Conservation (phyloP, 2,797 vertebrate species). For the Mormyrus hasselquistii region DNA sequence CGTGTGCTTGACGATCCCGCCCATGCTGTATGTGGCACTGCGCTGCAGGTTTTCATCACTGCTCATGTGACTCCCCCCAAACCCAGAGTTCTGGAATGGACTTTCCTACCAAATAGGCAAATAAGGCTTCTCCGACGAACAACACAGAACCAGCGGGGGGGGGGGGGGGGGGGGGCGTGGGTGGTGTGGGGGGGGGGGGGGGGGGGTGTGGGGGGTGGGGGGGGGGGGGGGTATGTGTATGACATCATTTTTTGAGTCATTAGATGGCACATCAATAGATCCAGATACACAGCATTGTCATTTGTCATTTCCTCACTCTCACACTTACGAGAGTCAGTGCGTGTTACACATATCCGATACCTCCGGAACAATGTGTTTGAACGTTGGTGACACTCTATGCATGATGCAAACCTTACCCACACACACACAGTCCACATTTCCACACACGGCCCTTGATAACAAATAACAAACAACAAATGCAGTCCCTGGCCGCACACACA, state of each 20-base stretch:
- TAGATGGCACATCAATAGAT: background rate
- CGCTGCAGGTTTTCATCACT: background rate
- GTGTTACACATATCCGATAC: background rate
- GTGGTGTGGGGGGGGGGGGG: too few species aligned
- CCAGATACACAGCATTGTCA: background rate
- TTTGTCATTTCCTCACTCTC: background rate
- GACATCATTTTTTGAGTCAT: background rate
- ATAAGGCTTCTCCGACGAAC: too few species aligned
- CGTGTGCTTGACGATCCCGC: background rate
- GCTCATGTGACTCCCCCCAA: background rate
- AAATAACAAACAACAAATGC: background rate
- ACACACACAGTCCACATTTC: background rate
- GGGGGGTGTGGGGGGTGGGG: too few species aligned
- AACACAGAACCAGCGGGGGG: too few species aligned
- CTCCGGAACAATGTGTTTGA: background rate
- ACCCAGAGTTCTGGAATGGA: slow-evolving; percentile 6
- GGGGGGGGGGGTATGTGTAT: background rate
- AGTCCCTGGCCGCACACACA: background rate
- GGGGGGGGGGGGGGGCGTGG: too few species aligned
- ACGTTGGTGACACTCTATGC: background rate
- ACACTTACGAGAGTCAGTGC: background rate
- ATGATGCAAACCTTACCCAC: background rate
- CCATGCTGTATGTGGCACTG: background rate
- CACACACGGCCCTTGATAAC: background rate
- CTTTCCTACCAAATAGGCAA: background rate